Percentiles rank a stretch among this genome's conserved stretches.
Evolutionary conservation across 2,113 vertebrate genomes (phyloP).

Genomic region (Corythornis madagascariensis): DNA sequence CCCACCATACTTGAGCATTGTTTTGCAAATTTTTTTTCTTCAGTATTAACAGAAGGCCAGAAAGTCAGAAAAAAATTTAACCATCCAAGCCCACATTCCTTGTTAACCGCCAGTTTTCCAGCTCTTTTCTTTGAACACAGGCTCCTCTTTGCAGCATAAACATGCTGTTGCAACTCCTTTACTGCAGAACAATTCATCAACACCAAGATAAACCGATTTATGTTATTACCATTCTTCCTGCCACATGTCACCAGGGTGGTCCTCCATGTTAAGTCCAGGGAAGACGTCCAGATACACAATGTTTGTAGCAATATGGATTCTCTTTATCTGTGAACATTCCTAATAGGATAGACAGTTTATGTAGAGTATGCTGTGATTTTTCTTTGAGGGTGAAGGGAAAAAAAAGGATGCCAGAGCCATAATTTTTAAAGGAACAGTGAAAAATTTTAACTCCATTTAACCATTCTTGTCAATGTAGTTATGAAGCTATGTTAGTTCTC

Average conservation of each 20-base stretch:
- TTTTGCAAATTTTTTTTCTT: not conserved
- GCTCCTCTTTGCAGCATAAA: not conserved
- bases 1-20: not conserved
- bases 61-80: not conserved
- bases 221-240: not conserved
- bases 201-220: not conserved
- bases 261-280: not conserved
- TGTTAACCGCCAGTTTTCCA: rapidly evolving
- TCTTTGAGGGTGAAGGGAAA: too few relatives aligned
- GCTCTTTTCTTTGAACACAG: not conserved
- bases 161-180: rapidly evolving
- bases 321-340: not conserved
- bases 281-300: not conserved
- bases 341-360: not conserved
- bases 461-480: not conserved
- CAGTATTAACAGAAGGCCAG: not conserved
- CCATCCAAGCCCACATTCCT: not conserved
- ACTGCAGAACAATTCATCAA: not conserved
- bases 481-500: not conserved
- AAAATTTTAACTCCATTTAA: not conserved
- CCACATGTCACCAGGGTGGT: not conserved
- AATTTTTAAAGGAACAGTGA: not conserved
- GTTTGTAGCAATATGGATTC: not conserved
- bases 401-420: not conserved
- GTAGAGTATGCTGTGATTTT: not conserved